Percentiles rank a stretch among this genome's conserved stretches.
These are phyloP conservation scores for Diphyllodes magnificus DNA, from an alignment of 2,113 vertebrate species.

Conservation along the genomic window DNA sequence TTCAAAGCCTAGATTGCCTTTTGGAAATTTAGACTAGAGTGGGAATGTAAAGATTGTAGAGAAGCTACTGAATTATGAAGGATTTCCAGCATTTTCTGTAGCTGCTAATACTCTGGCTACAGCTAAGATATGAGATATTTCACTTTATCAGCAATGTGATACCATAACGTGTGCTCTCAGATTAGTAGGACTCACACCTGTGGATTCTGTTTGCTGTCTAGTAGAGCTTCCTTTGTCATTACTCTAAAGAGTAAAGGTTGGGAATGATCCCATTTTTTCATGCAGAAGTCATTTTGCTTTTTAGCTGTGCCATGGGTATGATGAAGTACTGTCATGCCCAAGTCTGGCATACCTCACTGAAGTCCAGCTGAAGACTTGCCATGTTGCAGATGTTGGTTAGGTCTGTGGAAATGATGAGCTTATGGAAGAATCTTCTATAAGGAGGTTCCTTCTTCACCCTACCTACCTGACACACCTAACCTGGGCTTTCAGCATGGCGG, in stretches of 20 bases:
- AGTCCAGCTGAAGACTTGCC: not conserved
- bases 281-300: not conserved
- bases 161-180: not conserved
- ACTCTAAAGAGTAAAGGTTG: not conserved
- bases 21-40: not conserved
- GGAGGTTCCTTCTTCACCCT: not conserved
- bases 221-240: not conserved
- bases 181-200: not conserved
- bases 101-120: not conserved
- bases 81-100: not conserved
- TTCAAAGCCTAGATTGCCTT: not conserved
- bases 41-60: not conserved
- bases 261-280: not conserved
- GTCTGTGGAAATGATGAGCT: not conserved
- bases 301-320: not conserved
- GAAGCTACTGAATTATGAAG: not conserved
- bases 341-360: not conserved
- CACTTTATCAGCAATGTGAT: not conserved
- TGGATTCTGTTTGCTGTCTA: not conserved
- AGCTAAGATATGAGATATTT: not conserved
- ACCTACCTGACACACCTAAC: not conserved
- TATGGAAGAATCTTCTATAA: not conserved
- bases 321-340: accelerated
- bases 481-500: not conserved
- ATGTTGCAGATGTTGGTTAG: not conserved